Conservation (phyloP, 2,797 vertebrate genomes). For the Podarcis siculus region DNA sequence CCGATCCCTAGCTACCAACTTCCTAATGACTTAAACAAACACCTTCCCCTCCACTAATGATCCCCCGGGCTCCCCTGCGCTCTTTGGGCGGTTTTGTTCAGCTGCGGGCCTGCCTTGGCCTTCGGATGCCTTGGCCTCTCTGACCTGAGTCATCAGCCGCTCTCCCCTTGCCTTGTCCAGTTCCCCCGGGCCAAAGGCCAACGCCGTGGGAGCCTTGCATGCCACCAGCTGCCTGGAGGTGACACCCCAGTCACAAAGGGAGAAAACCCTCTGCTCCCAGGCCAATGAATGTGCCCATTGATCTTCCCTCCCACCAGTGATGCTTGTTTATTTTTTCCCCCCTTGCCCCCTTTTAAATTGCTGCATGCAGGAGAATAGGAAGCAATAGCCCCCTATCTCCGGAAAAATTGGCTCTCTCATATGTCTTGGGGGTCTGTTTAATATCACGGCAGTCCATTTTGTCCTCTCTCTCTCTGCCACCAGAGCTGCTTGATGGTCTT, state of each 20-base stretch:
- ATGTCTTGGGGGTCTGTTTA: constrained; percentile 78
- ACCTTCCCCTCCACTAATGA: constrained; percentile 83
- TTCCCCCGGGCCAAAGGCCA: constrained; percentile 94
- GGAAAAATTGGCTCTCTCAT: constrained; percentile 72
- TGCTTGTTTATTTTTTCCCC: constrained; percentile 19
- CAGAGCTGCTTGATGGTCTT: constrained; percentile 80
- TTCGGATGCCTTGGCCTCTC: constrained; percentile 89
- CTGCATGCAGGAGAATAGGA: constrained; percentile 38
- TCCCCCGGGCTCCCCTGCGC: constrained; percentile 83
- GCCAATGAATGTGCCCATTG: constrained; percentile 82
- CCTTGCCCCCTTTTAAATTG: constrained; percentile 56
- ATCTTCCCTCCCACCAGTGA: constrained; percentile 62
- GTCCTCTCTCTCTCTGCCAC: not conserved
- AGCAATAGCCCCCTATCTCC: constrained; percentile 48
- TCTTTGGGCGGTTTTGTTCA: constrained; percentile 88
- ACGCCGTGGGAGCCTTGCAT: constrained; percentile 84
- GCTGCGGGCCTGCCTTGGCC: constrained; percentile 81
- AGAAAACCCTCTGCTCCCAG: constrained; percentile 67
- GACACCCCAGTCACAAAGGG: constrained; percentile 87
- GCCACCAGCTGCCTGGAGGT: constrained; percentile 95
- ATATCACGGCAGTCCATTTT: constrained; percentile 82
- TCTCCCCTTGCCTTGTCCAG: constrained; percentile 93
- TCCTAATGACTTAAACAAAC: constrained; percentile 99
- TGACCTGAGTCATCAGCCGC: constrained; percentile 90
- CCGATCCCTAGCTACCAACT: constrained; percentile 86